Conservation (phyloP, 2,888 invertebrate genomes). For the Pelosia muscerda region DNA sequence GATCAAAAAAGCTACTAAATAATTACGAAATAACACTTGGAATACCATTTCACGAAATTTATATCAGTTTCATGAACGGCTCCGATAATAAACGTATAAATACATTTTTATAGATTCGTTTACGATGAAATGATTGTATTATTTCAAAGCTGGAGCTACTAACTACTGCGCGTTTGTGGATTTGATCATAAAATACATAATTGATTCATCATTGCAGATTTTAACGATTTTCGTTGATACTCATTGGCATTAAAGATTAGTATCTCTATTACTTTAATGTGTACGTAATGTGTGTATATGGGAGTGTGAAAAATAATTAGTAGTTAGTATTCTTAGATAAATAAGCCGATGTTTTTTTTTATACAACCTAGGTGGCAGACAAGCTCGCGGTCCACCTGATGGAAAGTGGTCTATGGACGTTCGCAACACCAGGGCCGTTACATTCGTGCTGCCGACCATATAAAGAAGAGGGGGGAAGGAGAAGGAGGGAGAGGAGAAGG, state of each 20-base stretch:
- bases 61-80: background rate
- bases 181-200: conserved; percentile 41
- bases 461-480: too few species aligned
- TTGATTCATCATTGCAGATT: conserved; percentile 45
- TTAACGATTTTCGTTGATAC: conserved; percentile 35
- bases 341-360: background rate
- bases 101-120: conserved; percentile 20
- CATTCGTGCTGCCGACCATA: too few species aligned
- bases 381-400: too few species aligned
- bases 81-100: conserved; percentile 2
- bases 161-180: conserved; percentile 37
- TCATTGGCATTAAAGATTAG: conserved; percentile 19
- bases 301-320: background rate
- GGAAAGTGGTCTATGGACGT: too few species aligned
- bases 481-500: too few species aligned
- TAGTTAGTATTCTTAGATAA: background rate
- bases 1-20: background rate
- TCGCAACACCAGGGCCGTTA: too few species aligned
- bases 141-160: conserved; percentile 33
- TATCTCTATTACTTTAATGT: conserved; percentile 13
- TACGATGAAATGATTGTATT: conserved; percentile 31
- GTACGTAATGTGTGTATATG: background rate
- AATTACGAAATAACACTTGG: background rate
- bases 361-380: too few species aligned
- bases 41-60: background rate